Percentiles rank a stretch among this genome's conserved stretches.
Evolutionary conservation across 1,140 invertebrate species (phyloP).

Genomic region (Aphelinus certus): DNA sequence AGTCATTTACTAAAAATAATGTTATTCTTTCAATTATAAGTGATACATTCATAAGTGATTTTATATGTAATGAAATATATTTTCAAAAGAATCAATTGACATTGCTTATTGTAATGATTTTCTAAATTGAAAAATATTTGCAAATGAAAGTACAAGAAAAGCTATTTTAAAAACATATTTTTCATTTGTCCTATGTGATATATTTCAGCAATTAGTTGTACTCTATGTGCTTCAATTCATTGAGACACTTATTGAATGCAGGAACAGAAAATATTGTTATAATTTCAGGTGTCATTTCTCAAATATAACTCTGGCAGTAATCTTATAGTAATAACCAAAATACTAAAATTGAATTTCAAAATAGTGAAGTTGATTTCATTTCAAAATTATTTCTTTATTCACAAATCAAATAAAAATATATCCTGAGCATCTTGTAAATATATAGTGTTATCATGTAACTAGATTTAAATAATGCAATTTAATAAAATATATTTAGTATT

Average conservation of each 20-base stretch:
- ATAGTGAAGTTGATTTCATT: no score
- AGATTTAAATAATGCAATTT: constrained; percentile 8
- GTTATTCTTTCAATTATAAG: constrained; percentile 31
- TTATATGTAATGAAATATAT: constrained; percentile 1
- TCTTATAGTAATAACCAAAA: no score
- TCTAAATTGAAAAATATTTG: constrained; percentile 4
- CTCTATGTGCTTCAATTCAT: constrained; percentile 1
- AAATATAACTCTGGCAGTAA: neutral
- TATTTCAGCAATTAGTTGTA: constrained; percentile 19
- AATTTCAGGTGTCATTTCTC: neutral
- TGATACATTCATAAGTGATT: constrained; percentile 28
- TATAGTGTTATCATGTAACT: constrained; percentile 4
- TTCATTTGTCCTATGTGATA: constrained; percentile 8
- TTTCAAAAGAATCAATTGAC: no score
- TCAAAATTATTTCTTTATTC: no score
- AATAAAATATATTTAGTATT: constrained; percentile 34
- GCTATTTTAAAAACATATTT: constrained; percentile 12
- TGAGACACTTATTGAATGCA: neutral
- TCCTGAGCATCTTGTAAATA: constrained; percentile 27
- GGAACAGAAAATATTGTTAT: neutral
- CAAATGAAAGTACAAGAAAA: neutral
- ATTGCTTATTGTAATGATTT: neutral
- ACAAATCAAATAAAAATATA: constrained; percentile 11
- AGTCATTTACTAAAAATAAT: constrained; percentile 32
- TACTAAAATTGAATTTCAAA: no score